Percentiles rank a stretch among this genome's conserved stretches.
Evolutionary conservation across 2,113 vertebrate genomes (phyloP).

Genomic region (Hydrolagus affinis): DNA sequence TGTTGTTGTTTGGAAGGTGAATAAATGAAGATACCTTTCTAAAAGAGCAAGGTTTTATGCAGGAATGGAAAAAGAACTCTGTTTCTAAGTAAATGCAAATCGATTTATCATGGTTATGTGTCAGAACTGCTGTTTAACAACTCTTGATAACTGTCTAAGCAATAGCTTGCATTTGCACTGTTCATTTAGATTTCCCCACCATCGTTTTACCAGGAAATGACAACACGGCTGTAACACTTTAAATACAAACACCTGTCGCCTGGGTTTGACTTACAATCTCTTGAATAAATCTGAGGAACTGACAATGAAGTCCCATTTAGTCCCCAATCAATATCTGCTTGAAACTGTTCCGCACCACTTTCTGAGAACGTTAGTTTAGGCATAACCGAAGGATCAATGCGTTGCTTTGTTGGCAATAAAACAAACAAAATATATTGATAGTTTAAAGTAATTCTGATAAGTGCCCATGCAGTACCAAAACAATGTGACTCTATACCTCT

Average conservation of each 20-base stretch:
- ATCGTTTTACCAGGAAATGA: not conserved
- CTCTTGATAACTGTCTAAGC: too few species aligned
- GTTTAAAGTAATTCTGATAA: slow-evolving; percentile 49
- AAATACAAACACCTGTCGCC: not conserved
- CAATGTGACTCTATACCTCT: not conserved
- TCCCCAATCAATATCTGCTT: slow-evolving; percentile 63
- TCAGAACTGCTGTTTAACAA: too few species aligned
- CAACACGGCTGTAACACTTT: not conserved
- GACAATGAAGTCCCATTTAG: slow-evolving; percentile 59
- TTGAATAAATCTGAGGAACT: slow-evolving; percentile 63
- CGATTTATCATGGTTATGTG: too few species aligned
- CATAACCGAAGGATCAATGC: slow-evolving; percentile 62
- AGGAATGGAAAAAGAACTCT: too few species aligned
- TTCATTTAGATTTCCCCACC: not conserved
- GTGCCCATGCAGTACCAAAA: not conserved
- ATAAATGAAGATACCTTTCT: too few species aligned
- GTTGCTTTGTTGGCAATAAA: slow-evolving; percentile 71
- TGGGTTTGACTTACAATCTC: not conserved
- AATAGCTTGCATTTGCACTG: too few species aligned
- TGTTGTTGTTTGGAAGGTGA: too few species aligned
- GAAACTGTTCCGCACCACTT: slow-evolving; percentile 60
- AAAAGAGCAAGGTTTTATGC: too few species aligned
- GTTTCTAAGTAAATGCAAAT: too few species aligned
- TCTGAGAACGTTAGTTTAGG: slow-evolving; percentile 57
- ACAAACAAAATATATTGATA: slow-evolving; percentile 58